phyloP scores from a whole-genome alignment of 2,888 invertebrate species.

The Spilosoma lubricipeda region DNA sequence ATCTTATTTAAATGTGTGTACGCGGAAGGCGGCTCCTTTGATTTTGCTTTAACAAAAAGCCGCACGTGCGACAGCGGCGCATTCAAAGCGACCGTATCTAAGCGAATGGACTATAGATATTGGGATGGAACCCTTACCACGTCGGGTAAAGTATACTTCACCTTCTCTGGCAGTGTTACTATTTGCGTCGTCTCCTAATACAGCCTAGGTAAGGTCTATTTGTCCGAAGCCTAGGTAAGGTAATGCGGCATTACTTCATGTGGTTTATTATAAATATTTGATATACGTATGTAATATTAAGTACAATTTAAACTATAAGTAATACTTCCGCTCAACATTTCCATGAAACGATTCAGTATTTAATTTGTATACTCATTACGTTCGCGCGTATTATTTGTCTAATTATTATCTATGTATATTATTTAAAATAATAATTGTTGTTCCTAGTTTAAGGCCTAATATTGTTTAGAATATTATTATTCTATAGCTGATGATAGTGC shows the following conservation, averaged over 20 bases:
- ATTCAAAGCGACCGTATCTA: no score
- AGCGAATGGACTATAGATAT: no score
- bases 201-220: no score
- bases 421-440: conserved; percentile 17
- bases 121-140: not conserved
- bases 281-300: not conserved
- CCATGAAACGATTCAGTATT: conserved; percentile 20
- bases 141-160: not conserved
- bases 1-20: no score
- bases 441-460: conserved; percentile 52
- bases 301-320: conserved; percentile 4
- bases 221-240: no score
- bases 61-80: no score
- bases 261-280: not conserved
- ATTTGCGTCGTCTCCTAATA: not conserved
- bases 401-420: not conserved
- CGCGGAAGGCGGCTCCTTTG: no score
- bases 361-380: conserved; percentile 13
- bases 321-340: conserved; percentile 4
- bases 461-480: conserved; percentile 19
- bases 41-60: no score
- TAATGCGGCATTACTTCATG: no score
- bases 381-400: not conserved
- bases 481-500: not conserved
- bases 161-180: not conserved